Conservation (phyloP, 2,888 invertebrate species). For the Harpalus rufipes region DNA sequence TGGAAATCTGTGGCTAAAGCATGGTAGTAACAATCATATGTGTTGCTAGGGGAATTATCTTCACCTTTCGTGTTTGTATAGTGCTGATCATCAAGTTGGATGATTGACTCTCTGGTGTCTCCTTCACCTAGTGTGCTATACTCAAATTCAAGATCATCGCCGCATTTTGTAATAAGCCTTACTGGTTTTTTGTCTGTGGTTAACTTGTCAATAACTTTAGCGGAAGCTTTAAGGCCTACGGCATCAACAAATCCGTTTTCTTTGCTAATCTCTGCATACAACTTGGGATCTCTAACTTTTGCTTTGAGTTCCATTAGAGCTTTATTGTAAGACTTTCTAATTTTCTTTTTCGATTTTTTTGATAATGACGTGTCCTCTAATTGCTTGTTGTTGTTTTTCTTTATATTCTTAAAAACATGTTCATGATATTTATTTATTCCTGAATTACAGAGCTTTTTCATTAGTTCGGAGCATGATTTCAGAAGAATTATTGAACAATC, state of each 20-base stretch:
- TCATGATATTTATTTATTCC: slow-evolving; percentile 45
- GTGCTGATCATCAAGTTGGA: slow-evolving; percentile 56
- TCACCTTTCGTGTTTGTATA: slow-evolving; percentile 4
- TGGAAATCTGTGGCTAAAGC: slow-evolving; percentile 38
- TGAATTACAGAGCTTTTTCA: slow-evolving; percentile 9
- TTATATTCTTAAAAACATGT: slow-evolving; percentile 47
- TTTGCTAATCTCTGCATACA: slow-evolving; percentile 65
- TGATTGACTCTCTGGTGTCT: slow-evolving; percentile 14
- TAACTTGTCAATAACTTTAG: slow-evolving; percentile 32
- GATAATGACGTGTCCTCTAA: slow-evolving; percentile 9
- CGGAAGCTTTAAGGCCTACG: slow-evolving; percentile 52
- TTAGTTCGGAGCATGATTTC: slow-evolving; percentile 47
- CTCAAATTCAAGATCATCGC: slow-evolving; percentile 14
- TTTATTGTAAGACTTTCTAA: slow-evolving; percentile 65
- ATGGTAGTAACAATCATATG: slow-evolving; percentile 63
- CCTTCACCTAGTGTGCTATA: slow-evolving; percentile 16
- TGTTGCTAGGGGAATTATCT: not conserved
- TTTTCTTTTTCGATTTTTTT: slow-evolving; percentile 12
- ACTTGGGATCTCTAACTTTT: slow-evolving; percentile 64
- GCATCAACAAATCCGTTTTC: slow-evolving; percentile 66
- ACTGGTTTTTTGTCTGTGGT: not conserved
- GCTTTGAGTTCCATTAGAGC: slow-evolving; percentile 57
- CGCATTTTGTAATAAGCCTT: slow-evolving; percentile 1
- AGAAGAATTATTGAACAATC: slow-evolving; percentile 47
- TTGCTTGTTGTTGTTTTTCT: slow-evolving; percentile 31